These are phyloP conservation scores for Spisula solida DNA, from an alignment of 2,888 invertebrate species.

Conservation along the genomic window DNA sequence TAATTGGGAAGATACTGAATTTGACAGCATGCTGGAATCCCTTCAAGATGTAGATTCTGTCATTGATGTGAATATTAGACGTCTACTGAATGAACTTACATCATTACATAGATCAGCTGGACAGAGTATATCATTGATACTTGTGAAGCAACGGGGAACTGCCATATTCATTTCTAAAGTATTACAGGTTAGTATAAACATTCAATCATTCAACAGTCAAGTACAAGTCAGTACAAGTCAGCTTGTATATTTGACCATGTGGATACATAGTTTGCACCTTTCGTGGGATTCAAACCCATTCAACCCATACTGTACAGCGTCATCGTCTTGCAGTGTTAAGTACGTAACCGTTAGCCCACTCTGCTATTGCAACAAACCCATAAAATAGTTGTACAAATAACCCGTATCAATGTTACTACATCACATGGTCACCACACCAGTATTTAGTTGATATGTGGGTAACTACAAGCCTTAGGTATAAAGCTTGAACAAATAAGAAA, in stretches of 20 bases:
- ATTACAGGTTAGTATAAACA: conserved; percentile 58
- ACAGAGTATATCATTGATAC: conserved; percentile 79
- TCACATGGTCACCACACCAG: too few relatives aligned
- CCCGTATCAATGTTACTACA: too few relatives aligned
- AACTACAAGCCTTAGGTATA: too few relatives aligned
- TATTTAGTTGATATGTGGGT: too few relatives aligned
- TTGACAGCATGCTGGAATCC: conserved; percentile 2
- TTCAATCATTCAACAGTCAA: too few relatives aligned
- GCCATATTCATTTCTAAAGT: conserved; percentile 75
- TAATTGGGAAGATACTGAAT: neutral
- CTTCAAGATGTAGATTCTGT: neutral
- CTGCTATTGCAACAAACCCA: too few relatives aligned
- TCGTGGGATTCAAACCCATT: neutral
- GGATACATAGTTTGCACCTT: neutral
- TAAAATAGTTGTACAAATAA: too few relatives aligned
- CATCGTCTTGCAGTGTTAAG: too few relatives aligned
- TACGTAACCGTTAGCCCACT: too few relatives aligned
- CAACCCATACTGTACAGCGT: neutral
- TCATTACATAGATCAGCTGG: conserved; percentile 31
- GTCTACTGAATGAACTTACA: conserved; percentile 70
- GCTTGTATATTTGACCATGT: too few relatives aligned
- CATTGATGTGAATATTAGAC: conserved; percentile 52
- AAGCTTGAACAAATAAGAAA: too few relatives aligned
- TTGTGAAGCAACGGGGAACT: conserved; percentile 80
- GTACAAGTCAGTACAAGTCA: too few relatives aligned